Conservation (phyloP, 35 echinoderm and acorn worm species). For the Apostichopus parvimensis region DNA sequence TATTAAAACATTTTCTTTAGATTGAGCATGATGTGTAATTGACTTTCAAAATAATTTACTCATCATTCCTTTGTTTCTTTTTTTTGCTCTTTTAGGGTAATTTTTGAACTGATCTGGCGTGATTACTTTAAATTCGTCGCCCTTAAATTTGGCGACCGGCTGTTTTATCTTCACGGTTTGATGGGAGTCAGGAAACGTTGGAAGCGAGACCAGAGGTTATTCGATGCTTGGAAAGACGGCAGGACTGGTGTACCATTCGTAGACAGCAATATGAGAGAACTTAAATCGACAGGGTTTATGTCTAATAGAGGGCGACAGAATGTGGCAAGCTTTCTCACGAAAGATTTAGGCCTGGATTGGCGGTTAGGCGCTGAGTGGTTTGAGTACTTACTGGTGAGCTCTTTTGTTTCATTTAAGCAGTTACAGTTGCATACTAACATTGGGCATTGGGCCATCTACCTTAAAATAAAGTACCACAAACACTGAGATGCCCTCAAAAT, state of each 20-base stretch:
- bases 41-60: background rate
- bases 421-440: too few species aligned
- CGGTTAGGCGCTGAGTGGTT: conserved; percentile 87
- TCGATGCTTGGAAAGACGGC: conserved; percentile 81
- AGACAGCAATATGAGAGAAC: conserved; percentile 87
- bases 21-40: too few species aligned
- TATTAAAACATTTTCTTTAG: too few species aligned
- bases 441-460: too few species aligned
- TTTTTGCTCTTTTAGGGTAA: conserved; percentile 62
- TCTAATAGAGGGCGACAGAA: conserved; percentile 93
- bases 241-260: conserved; percentile 84
- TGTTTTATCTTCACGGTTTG: conserved; percentile 73
- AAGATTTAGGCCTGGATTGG: conserved; percentile 82
- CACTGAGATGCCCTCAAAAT: too few species aligned
- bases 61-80: background rate
- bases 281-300: conserved; percentile 81
- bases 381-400: conserved; percentile 76
- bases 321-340: conserved; percentile 84
- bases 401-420: background rate
- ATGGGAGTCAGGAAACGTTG: conserved; percentile 65
- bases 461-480: too few species aligned
- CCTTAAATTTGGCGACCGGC: conserved; percentile 73
- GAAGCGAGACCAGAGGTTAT: conserved; percentile 63
- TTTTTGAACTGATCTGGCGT: conserved; percentile 86
- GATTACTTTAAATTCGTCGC: conserved; percentile 94